Percentiles rank a stretch among this genome's conserved stretches.
phyloP scores from a whole-genome alignment of 2,113 vertebrate genomes.

The Erythrolamprus reginae region DNA sequence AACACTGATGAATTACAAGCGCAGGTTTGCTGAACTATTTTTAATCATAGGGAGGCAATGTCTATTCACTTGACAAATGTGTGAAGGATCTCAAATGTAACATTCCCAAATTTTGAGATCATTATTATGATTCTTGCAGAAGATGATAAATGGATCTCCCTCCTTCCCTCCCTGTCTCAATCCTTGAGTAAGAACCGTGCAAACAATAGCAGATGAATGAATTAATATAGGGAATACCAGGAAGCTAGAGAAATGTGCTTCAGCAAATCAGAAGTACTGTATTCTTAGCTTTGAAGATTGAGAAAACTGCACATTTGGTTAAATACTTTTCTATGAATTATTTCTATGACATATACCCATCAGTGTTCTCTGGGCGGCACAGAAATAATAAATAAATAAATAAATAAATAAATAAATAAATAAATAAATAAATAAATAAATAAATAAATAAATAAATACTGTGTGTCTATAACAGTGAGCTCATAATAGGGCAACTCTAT shows the following conservation, averaged over 20 bases:
- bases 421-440: too few relatives aligned
- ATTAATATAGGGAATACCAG: background rate
- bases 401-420: too few relatives aligned
- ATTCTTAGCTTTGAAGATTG: background rate
- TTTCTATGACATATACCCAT: background rate
- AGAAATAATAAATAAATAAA: too few relatives aligned
- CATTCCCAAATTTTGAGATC: background rate
- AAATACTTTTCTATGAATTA: background rate
- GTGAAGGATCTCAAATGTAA: background rate
- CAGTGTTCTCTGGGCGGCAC: too few relatives aligned
- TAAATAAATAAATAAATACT: too few relatives aligned
- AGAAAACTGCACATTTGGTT: background rate
- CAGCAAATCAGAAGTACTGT: background rate
- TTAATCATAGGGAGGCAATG: background rate
- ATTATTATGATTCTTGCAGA: background rate
- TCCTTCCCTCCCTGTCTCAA: background rate
- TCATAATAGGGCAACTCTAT: too few relatives aligned
- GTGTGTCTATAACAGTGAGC: too few relatives aligned
- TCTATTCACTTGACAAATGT: background rate
- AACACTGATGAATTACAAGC: slow-evolving; percentile 55
- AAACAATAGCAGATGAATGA: background rate
- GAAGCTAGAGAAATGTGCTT: background rate
- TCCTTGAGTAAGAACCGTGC: background rate
- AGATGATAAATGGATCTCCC: background rate
- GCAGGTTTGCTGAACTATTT: slow-evolving; percentile 41